Percentiles rank a stretch among this genome's conserved stretches.
Evolutionary conservation across 2,797 vertebrate species (phyloP).

Genomic region (Phaenicophaeus curvirostris): DNA sequence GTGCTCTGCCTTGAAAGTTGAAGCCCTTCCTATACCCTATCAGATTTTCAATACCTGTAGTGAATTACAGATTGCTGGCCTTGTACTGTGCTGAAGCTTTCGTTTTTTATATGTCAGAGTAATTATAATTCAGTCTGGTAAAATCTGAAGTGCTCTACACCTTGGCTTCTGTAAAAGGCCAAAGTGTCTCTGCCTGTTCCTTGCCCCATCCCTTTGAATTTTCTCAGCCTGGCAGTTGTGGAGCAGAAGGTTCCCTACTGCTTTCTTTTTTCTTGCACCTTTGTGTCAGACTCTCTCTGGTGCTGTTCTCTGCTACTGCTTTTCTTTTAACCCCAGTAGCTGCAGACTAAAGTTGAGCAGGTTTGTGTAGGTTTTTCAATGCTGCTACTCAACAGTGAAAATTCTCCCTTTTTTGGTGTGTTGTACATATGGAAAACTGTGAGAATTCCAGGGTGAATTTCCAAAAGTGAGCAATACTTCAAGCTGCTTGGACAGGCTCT

Average conservation of each 20-base stretch:
- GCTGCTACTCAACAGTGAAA: not conserved
- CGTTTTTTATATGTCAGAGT: not conserved
- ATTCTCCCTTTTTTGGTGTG: not conserved
- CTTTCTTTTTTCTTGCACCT: not conserved
- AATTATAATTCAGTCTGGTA: not conserved
- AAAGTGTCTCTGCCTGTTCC: not conserved
- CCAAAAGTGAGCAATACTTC: not conserved
- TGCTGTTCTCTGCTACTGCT: not conserved
- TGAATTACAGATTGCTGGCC: not conserved
- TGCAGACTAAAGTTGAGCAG: not conserved
- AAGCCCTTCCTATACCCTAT: not conserved
- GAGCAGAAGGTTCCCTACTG: not conserved
- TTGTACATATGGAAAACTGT: not conserved
- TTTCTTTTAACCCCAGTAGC: not conserved
- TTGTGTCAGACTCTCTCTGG: not conserved
- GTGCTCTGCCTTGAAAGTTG: not conserved
- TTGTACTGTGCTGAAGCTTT: not conserved
- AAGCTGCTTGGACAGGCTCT: not conserved
- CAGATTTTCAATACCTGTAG: not conserved
- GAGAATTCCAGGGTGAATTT: not conserved
- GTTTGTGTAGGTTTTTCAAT: not conserved
- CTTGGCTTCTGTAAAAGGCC: not conserved
- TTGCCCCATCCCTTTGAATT: not conserved
- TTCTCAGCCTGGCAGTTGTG: not conserved
- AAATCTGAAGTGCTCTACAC: not conserved